phyloP scores from a whole-genome alignment of 2,113 vertebrate species.

The Illadopsis cleaveri region DNA sequence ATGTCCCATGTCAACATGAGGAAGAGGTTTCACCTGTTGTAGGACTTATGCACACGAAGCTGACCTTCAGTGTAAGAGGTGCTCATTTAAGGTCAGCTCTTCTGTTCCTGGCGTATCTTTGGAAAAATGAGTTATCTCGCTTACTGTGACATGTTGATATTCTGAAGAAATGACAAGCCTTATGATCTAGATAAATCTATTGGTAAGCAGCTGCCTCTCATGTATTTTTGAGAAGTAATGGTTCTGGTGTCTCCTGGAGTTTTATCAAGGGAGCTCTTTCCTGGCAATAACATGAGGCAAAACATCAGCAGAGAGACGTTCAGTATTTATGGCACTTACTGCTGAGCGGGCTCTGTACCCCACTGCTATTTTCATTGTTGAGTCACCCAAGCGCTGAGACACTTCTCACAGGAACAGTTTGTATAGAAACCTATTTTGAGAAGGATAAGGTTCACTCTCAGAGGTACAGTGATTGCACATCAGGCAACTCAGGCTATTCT shows the following conservation, averaged over 20 bases:
- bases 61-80: not conserved
- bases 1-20: fast-evolving
- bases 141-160: not conserved
- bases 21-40: not conserved
- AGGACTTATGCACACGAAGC: not conserved
- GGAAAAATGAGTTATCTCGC: not conserved
- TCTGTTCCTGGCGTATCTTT: not conserved
- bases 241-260: not conserved
- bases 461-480: not conserved
- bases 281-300: not conserved
- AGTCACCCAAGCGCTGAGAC: not conserved
- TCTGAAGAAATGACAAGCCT: not conserved
- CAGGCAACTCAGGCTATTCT: not conserved
- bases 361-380: not conserved
- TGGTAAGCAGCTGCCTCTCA: not conserved
- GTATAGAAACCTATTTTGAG: not conserved
- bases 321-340: not conserved
- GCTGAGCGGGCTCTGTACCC: not conserved
- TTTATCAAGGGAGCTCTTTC: not conserved
- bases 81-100: not conserved
- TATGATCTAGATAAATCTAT: not conserved
- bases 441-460: not conserved
- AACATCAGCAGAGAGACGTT: not conserved
- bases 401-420: not conserved
- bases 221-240: constrained; percentile 1